phyloP scores from a whole-genome alignment of 2,888 invertebrate species.

The Lithophane semibrunnea region DNA sequence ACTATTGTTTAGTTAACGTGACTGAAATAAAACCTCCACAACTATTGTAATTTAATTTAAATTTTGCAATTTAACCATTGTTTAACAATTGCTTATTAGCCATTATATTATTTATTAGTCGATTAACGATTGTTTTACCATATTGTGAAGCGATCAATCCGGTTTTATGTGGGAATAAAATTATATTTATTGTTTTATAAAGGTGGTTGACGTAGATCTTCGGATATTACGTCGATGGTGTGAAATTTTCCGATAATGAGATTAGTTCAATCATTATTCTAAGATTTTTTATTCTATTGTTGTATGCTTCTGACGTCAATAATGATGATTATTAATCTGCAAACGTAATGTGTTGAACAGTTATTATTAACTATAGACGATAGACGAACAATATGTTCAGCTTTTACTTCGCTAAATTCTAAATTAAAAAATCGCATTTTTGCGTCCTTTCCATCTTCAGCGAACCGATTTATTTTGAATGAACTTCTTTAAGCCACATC shows the following conservation, averaged over 20 bases:
- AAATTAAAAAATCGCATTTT: not conserved
- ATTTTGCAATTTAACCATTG: slow-evolving; percentile 20
- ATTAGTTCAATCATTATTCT: slow-evolving; percentile 3
- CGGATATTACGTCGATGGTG: not conserved
- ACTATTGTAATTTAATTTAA: slow-evolving; percentile 23
- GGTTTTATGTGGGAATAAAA: slow-evolving; percentile 31
- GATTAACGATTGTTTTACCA: slow-evolving; percentile 26
- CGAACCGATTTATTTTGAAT: not conserved
- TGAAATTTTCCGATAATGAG: slow-evolving; percentile 11
- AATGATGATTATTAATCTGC: slow-evolving; percentile 1
- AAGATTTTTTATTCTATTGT: not conserved
- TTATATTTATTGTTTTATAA: slow-evolving; percentile 16
- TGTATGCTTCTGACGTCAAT: slow-evolving; percentile 2
- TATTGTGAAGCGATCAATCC: not conserved
- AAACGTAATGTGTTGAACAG: not conserved
- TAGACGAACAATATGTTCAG: not conserved
- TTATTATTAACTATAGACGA: not conserved
- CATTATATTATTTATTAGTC: slow-evolving; percentile 16
- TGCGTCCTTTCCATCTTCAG: not conserved
- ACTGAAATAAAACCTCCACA: slow-evolving; percentile 24
- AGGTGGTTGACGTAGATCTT: not conserved
- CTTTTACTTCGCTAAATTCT: not conserved
- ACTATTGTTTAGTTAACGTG: slow-evolving; percentile 15
- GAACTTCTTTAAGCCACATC: not conserved
- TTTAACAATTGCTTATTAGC: slow-evolving; percentile 14